phyloP scores from a whole-genome alignment of 2,113 vertebrate genomes.

The Eretmochelys imbricata region DNA sequence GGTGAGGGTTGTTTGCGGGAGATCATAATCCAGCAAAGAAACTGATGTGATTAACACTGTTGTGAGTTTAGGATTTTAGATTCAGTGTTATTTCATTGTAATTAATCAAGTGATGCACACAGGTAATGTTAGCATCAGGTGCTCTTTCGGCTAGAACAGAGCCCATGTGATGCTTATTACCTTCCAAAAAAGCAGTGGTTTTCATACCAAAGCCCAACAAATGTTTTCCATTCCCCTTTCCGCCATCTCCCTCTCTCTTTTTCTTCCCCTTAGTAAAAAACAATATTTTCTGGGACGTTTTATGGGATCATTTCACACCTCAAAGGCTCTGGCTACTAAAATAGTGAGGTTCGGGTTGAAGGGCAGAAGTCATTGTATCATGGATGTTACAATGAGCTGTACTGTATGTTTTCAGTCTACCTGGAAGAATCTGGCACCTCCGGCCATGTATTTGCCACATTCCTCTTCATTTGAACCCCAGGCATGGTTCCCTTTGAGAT shows the following conservation, averaged over 20 bases:
- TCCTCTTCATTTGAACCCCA: slow-evolving; percentile 4
- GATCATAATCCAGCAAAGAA: slow-evolving; percentile 66
- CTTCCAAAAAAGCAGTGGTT: slow-evolving; percentile 54
- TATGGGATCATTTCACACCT: slow-evolving; percentile 31
- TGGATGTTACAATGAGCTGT: slow-evolving; percentile 48
- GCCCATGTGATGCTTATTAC: slow-evolving; percentile 56
- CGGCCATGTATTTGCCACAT: slow-evolving; percentile 50
- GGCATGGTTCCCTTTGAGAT: slow-evolving; percentile 22
- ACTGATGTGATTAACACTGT: slow-evolving; percentile 70
- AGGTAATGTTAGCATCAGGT: slow-evolving; percentile 69
- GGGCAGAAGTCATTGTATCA: slow-evolving; percentile 15
- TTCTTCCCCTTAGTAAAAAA: slow-evolving; percentile 12
- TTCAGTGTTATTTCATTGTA: slow-evolving; percentile 74
- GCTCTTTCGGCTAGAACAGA: slow-evolving; percentile 56
- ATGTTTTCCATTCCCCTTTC: slow-evolving; percentile 23
- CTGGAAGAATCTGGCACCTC: slow-evolving; percentile 36
- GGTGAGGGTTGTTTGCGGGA: slow-evolving; percentile 40
- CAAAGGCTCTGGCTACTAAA: slow-evolving; percentile 45
- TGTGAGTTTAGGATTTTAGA: slow-evolving; percentile 76
- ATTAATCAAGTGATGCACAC: slow-evolving; percentile 61
- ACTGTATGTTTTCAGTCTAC: slow-evolving; percentile 42
- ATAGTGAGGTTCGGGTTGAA: background rate
- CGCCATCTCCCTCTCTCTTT: slow-evolving; percentile 45
- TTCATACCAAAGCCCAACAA: slow-evolving; percentile 49
- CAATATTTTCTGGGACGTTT: slow-evolving; percentile 39